Base-by-base conservation (phyloP, 1,140 invertebrate species). In the Sitodiplosis mosellana region DNA sequence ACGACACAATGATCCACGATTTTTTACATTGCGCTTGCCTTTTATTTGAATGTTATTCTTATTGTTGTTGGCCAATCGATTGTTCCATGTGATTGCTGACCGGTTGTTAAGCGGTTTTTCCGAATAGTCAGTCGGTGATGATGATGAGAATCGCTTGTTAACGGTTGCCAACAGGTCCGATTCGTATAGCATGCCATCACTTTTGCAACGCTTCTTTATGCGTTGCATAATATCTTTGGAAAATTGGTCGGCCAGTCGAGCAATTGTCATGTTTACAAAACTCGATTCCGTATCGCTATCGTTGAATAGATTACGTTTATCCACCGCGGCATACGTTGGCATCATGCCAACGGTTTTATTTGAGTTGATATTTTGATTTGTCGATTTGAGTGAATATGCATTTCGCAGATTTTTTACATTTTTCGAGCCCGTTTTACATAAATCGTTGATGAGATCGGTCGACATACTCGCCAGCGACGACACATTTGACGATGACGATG, bases 361-460 rank as follows among this genome's bases (percentile, higher is more conserved):
- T 27, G 27, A 27, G 27, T 27, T 27, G 27, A 10, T 10, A 27
- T 27, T 27, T 27, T 27, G 27, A 27, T 27, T 27, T 27, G 10
- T 27, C 27, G 27, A 27, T 27, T 27, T 27, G 10, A 27, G 4
- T 27, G 27, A 27, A 27, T 27, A 27, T 27, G 27, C 27, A 73
- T 62, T 42, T 61, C 55, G 51, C 72, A 76, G 3, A 71, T 67
- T 48, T 71, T 64, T 47, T 75, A 27, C 27, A 27, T 27, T 27
- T 27, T 27, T 27, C 27, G 27, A 27, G 27, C 27, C 27, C 27
- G 27, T 27, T 27, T 27, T 27, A 10, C 27, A 27, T 27, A 27
- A 27, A 27, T 27, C 27, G 27, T 27, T 27, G 10, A 27, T 27
- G 27, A 27, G 27, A 27, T 27, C 27, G 27, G 27, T 27, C 4